Percentiles rank a stretch among this genome's conserved stretches.
Evolutionary conservation across 2,797 vertebrate genomes (phyloP).

Genomic region (Eurystomus glaucurus): DNA sequence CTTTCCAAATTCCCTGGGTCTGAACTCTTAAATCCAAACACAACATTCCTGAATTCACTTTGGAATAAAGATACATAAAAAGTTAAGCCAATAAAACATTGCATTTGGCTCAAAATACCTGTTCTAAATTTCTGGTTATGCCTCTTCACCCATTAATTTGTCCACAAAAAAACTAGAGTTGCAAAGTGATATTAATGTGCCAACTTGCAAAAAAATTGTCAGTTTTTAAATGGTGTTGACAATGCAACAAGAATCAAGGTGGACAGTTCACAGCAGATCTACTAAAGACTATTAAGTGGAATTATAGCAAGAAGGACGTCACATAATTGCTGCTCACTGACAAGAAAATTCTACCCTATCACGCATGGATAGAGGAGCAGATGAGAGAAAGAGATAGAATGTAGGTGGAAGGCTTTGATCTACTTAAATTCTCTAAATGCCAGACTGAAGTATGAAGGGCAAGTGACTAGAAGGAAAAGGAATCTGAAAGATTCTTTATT

Average conservation of each 20-base stretch:
- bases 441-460: conserved; percentile 7
- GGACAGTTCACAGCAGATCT: conserved; percentile 3
- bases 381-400: conserved; percentile 3
- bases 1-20: not conserved
- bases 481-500: not conserved
- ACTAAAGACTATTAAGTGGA: not conserved
- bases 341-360: conserved; percentile 66
- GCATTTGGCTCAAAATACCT: not conserved
- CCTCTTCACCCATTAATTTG: not conserved
- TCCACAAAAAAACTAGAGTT: not conserved
- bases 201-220: not conserved
- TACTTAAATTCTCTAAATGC: conserved; percentile 24
- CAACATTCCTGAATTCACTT: not conserved
- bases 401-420: conserved; percentile 54
- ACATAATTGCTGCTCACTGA: conserved; percentile 15
- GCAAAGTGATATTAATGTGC: not conserved
- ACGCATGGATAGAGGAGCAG: not conserved
- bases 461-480: not conserved
- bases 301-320: conserved; percentile 18
- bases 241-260: not conserved
- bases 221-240: not conserved
- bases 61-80: not conserved
- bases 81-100: not conserved
- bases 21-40: not conserved
- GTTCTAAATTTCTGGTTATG: not conserved